Percentiles rank a stretch among this genome's conserved stretches.
Evolutionary conservation across 1,140 invertebrate species (phyloP).

Genomic region (Listronotus oregonensis): DNA sequence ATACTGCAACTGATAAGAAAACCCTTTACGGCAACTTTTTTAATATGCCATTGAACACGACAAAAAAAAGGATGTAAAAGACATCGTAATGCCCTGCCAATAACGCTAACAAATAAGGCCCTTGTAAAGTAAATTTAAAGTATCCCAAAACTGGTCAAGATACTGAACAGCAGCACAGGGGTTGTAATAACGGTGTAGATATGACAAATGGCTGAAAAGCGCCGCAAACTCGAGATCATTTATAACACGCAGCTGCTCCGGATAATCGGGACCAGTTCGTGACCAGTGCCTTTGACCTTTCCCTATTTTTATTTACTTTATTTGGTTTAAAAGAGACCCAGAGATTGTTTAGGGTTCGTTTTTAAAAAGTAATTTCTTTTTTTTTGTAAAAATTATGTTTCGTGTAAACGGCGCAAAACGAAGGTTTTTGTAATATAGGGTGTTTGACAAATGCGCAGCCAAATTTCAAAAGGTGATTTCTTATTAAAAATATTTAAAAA

Average conservation of each 20-base stretch:
- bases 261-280: slow-evolving; percentile 41
- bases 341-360: slow-evolving; percentile 10
- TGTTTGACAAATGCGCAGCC: too few species aligned
- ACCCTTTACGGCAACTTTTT: too few species aligned
- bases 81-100: too few species aligned
- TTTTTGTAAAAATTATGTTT: too few species aligned
- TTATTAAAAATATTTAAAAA: too few species aligned
- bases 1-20: too few species aligned
- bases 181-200: slow-evolving; percentile 56
- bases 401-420: too few species aligned
- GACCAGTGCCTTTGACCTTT: slow-evolving; percentile 44
- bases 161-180: slow-evolving; percentile 27
- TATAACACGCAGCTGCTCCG: slow-evolving; percentile 54
- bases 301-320: slow-evolving; percentile 31
- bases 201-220: slow-evolving; percentile 56
- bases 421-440: too few species aligned
- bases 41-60: too few species aligned
- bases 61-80: too few species aligned
- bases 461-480: too few species aligned
- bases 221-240: slow-evolving; percentile 56
- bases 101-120: slow-evolving; percentile 18
- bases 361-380: too few species aligned
- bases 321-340: slow-evolving; percentile 4
- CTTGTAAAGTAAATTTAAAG: slow-evolving; percentile 19
- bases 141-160: slow-evolving; percentile 25